A percentile compares a stretch with the other conserved stretches of the same genome.
These are phyloP conservation scores for Bufotes viridis DNA, from an alignment of 2,797 vertebrate genomes.

Conservation along the genomic window DNA sequence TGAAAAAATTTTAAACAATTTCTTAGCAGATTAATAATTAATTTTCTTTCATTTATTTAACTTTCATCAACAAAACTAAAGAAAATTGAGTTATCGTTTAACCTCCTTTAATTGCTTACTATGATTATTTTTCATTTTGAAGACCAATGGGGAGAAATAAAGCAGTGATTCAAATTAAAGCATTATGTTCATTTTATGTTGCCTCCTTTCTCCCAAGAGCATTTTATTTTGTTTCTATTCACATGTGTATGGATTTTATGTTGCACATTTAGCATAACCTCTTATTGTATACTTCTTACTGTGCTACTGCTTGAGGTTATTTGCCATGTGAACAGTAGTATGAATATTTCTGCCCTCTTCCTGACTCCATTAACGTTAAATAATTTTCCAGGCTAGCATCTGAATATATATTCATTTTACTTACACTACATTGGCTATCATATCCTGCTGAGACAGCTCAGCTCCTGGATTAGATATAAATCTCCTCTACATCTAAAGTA, in stretches of 20 bases:
- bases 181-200: not conserved
- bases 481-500: conserved; percentile 44
- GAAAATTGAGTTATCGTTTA: not conserved
- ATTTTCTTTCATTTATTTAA: too few relatives aligned
- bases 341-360: conserved; percentile 13
- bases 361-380: conserved; percentile 37
- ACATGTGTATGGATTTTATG: conserved; percentile 7
- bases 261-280: conserved; percentile 7
- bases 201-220: not conserved
- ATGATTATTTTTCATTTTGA: not conserved
- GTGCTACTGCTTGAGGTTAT: conserved; percentile 10
- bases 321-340: conserved; percentile 29
- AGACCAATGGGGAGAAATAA: not conserved
- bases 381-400: conserved; percentile 48
- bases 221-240: not conserved
- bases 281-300: conserved; percentile 19
- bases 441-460: conserved; percentile 56
- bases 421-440: conserved; percentile 43
- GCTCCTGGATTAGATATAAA: conserved; percentile 55
- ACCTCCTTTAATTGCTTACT: not conserved
- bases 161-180: not conserved
- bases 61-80: not conserved
- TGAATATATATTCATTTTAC: conserved; percentile 51
- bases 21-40: not conserved
- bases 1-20: not conserved